Percentiles rank a stretch among this genome's conserved stretches.
Evolutionary conservation across 2,797 vertebrate genomes (phyloP).

Genomic region (Siniperca scherzeri): DNA sequence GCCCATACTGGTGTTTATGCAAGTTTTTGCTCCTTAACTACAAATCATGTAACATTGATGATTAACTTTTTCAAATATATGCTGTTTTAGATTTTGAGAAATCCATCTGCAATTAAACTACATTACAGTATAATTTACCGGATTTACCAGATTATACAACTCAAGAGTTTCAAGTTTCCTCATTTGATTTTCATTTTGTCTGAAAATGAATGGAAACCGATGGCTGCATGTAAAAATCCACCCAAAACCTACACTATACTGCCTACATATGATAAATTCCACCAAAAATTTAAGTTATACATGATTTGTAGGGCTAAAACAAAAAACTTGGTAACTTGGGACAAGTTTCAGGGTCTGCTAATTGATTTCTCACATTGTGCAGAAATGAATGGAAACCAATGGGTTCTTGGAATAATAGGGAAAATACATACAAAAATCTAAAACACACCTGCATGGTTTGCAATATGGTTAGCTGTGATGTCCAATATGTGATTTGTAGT

Average conservation of each 20-base stretch:
- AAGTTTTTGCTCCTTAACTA: background rate
- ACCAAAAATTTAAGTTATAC: background rate
- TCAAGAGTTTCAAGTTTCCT: conserved; percentile 15
- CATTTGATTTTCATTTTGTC: background rate
- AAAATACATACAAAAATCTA: background rate
- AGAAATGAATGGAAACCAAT: conserved; percentile 1
- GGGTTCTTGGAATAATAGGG: background rate
- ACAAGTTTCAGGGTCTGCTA: background rate
- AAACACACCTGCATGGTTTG: conserved; percentile 1
- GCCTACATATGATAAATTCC: background rate
- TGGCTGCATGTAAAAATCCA: background rate
- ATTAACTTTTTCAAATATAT: conserved; percentile 10
- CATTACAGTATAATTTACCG: background rate
- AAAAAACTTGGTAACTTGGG: background rate
- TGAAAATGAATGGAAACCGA: conserved; percentile 1
- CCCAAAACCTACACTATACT: background rate
- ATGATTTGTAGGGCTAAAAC: background rate
- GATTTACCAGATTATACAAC: background rate
- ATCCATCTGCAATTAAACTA: background rate
- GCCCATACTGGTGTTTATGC: conserved; percentile 2
- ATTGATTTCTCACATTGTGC: conserved; percentile 8
- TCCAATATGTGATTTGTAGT: conserved; percentile 23
- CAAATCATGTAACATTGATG: conserved; percentile 1
- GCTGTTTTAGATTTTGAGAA: background rate
- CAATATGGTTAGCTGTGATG: conserved; percentile 4